These are phyloP conservation scores for Clistopyga incitator DNA, from an alignment of 2,888 invertebrate genomes.

Conservation along the genomic window DNA sequence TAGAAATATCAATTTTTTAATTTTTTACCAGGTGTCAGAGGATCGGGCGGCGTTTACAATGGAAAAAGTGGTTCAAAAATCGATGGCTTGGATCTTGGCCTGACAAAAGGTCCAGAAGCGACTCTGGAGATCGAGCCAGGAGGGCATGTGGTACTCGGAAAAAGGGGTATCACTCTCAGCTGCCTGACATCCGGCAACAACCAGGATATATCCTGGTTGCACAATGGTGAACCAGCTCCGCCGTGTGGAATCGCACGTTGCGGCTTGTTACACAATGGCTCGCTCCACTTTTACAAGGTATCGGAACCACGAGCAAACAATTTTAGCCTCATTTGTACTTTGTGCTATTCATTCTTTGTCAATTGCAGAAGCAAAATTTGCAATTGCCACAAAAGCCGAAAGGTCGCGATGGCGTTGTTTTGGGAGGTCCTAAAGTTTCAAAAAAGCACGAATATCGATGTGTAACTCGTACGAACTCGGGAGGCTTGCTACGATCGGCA, in stretches of 20 bases:
- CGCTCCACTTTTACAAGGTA: constrained; percentile 81
- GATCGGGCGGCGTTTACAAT: constrained; percentile 75
- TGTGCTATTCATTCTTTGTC: constrained; percentile 3
- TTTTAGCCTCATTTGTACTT: neutral
- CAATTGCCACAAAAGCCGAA: constrained; percentile 76
- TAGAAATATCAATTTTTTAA: neutral
- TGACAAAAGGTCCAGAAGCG: constrained; percentile 73
- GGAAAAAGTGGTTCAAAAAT: constrained; percentile 77
- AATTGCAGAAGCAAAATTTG: constrained; percentile 76
- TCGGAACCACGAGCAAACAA: neutral
- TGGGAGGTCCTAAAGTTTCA: constrained; percentile 70
- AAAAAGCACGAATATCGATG: constrained; percentile 80
- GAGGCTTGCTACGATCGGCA: constrained; percentile 78
- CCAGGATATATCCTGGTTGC: constrained; percentile 79
- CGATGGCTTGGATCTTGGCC: constrained; percentile 73
- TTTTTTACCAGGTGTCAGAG: constrained; percentile 75
- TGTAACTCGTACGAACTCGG: constrained; percentile 77
- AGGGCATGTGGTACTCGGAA: constrained; percentile 79
- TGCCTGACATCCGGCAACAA: constrained; percentile 75
- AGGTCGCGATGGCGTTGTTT: constrained; percentile 72
- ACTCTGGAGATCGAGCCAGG: constrained; percentile 79
- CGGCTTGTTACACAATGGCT: constrained; percentile 77
- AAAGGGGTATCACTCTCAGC: constrained; percentile 78
- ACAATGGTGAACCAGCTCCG: constrained; percentile 79
- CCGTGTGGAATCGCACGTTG: constrained; percentile 79